These are phyloP conservation scores for Colaptes auratus DNA, from an alignment of 2,113 vertebrate species.

Conservation along the genomic window DNA sequence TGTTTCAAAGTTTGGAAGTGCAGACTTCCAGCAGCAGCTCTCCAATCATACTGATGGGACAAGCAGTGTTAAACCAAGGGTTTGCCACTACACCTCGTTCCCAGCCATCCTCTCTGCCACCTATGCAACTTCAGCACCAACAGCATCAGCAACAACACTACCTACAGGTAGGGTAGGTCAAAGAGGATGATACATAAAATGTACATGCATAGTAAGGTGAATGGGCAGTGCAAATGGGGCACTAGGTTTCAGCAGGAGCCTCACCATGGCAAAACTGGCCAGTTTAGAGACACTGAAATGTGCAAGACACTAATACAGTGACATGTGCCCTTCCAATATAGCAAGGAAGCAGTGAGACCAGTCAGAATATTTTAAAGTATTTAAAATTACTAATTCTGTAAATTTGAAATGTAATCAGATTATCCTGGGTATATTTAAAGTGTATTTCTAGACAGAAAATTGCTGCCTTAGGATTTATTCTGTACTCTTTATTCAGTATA, in stretches of 20 bases:
- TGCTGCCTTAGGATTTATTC: slow-evolving; percentile 38
- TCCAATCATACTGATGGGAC: slow-evolving; percentile 79
- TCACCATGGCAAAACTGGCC: not conserved
- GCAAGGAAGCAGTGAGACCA: not conserved
- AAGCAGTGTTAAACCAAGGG: slow-evolving; percentile 76
- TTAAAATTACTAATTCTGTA: not conserved
- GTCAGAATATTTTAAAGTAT: slow-evolving; percentile 10
- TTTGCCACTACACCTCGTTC: slow-evolving; percentile 70
- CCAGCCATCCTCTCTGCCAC: slow-evolving; percentile 70
- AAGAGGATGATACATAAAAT: not conserved
- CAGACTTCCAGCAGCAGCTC: slow-evolving; percentile 70
- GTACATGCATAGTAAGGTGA: not conserved
- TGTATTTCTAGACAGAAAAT: slow-evolving; percentile 30
- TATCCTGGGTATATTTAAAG: slow-evolving; percentile 26
- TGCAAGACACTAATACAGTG: not conserved
- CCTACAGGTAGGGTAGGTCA: slow-evolving; percentile 74
- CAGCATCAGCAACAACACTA: slow-evolving; percentile 75
- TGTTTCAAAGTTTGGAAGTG: slow-evolving; percentile 72
- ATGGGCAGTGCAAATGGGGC: not conserved
- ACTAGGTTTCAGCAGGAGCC: not conserved
- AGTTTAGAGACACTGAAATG: not conserved
- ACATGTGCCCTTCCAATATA: not conserved
- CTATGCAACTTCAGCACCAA: slow-evolving; percentile 75
- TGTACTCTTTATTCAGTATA: slow-evolving; percentile 30
- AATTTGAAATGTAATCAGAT: slow-evolving; percentile 21